Evolutionary conservation across 1,140 invertebrate species (phyloP).

Genomic region (Eriosoma lanigerum): DNA sequence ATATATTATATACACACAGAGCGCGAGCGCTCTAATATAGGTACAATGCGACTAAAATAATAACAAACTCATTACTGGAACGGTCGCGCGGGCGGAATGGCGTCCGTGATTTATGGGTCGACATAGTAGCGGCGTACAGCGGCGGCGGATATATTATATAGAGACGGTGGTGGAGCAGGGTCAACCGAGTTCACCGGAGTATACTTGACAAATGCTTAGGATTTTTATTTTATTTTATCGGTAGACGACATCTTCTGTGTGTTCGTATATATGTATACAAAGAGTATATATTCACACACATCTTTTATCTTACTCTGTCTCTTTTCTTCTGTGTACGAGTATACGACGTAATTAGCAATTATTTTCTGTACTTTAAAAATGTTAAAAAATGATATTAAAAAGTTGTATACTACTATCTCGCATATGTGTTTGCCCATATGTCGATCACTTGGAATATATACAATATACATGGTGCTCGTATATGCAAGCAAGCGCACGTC

Average conservation of each 20-base stretch:
- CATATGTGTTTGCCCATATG: not conserved
- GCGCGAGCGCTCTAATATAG: not conserved
- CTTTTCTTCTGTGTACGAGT: not conserved
- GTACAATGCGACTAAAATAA: constrained; percentile 47
- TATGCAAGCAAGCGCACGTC: not conserved
- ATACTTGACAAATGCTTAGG: constrained; percentile 42
- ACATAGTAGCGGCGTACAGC: not conserved
- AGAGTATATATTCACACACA: not conserved
- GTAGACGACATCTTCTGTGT: constrained; percentile 32
- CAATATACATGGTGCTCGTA: not conserved
- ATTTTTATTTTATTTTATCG: constrained; percentile 42
- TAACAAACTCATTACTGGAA: constrained; percentile 50
- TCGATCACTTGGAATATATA: not conserved
- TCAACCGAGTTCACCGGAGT: constrained; percentile 48
- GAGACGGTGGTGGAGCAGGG: not conserved
- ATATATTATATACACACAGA: too few species aligned
- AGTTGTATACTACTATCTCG: not conserved
- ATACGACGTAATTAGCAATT: constrained; percentile 33
- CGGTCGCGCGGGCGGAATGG: constrained; percentile 30
- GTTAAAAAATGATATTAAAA: not conserved
- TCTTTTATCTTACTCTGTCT: not conserved
- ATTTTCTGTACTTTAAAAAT: constrained; percentile 4
- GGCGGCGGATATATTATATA: too few species aligned
- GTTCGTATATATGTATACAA: not conserved
- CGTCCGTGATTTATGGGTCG: constrained; percentile 45